These are phyloP conservation scores for Phoenoteleia sp. DNA, from an alignment of 2,888 invertebrate species.

Conservation along the genomic window DNA sequence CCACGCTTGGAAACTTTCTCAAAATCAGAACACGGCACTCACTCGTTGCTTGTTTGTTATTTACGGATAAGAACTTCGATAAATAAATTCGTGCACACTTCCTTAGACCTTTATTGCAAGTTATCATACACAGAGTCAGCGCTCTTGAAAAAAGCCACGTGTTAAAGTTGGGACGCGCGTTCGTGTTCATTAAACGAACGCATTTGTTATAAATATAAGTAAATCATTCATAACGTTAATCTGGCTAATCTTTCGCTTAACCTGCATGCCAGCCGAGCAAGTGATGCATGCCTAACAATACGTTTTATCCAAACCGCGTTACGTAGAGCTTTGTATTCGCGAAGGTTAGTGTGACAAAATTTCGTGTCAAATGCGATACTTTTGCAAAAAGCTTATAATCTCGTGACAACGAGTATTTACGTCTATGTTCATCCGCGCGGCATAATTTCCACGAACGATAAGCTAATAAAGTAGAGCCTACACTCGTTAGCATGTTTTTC, in stretches of 20 bases:
- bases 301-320: neutral
- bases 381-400: constrained; percentile 14
- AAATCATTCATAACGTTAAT: neutral
- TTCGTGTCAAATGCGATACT: constrained; percentile 14
- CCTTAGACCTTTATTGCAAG: constrained; percentile 18
- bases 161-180: no score
- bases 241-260: neutral
- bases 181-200: no score
- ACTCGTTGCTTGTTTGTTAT: constrained; percentile 41
- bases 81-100: constrained; percentile 32
- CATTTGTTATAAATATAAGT: neutral
- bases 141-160: no score
- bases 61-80: constrained; percentile 42
- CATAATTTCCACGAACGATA: constrained; percentile 43
- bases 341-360: neutral
- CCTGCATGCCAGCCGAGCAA: neutral
- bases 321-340: neutral
- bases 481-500: constrained; percentile 41
- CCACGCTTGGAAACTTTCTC: constrained; percentile 40
- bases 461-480: constrained; percentile 46
- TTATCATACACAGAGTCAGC: no score
- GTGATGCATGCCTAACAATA: neutral
- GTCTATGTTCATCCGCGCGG: constrained; percentile 30
- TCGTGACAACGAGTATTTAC: constrained; percentile 7
- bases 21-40: constrained; percentile 36